Evolutionary conservation across 2,113 vertebrate genomes (phyloP), one percentile per base, ranked within the genome.

Genomic region (Amphilophus citrinellus): DNA sequence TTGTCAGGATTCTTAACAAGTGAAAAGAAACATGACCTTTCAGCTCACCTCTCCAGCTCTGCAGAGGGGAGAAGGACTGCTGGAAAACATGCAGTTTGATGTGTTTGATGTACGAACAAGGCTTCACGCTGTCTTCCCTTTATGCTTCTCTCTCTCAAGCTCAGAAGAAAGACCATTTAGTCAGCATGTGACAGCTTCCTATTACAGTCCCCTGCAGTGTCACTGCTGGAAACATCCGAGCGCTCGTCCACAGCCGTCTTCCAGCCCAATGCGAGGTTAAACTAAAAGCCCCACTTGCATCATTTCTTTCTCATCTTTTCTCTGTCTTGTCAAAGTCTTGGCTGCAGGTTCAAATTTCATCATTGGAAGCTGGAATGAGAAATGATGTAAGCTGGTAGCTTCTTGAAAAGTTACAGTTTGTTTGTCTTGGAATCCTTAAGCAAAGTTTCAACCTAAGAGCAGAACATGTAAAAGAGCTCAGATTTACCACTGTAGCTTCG

Each of bases 151-250:
- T 56, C 82, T 84, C 59, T 59, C 10, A 15, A 50, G 68, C 62
- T 42, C 10, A 68, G 71, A 77, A 42, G 61, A 78, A 57, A 68
- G 58, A 22, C 56, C 80, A 82, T 37, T 62, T 59, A 32, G 77
- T 85, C 37, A 3, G 62, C 62, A 1, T 18, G 4, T 71, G 84
- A 85, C 90, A 73, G 77, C 56, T 85, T 32, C 83, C 84, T 68
- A 61, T 84, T 76, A 59, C 79, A 37, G 20, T 17, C 75, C 82
- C 79, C 62, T 7, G 80, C 78, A 14, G 86, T 3, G 61, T 39
- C 58, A 1, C 83, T 27, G 77, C 79, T 81, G 80, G 87, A 65
- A 53, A 47, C 47, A 35, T 35, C 53, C 0, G 2, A 73, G 47
- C 13, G 5, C 50, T 3, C 32, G 22, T 58, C 61, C 13, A 7